Conservation (phyloP, 2,113 vertebrate species). For the Nestor notabilis region DNA sequence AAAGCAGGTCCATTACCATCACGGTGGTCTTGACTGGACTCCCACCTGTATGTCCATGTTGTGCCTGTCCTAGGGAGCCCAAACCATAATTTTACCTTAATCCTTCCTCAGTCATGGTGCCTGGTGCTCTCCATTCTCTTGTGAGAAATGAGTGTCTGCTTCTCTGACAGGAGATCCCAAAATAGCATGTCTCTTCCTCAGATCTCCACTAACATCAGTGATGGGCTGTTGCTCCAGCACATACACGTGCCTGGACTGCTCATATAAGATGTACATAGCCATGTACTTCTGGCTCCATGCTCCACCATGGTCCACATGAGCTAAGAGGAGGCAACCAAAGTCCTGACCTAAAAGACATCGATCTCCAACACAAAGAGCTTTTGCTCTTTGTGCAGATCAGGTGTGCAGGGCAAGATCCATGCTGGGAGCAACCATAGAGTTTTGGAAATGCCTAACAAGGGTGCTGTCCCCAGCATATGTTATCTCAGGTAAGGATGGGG, state of each 20-base stretch:
- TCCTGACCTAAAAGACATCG: neutral
- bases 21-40: neutral
- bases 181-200: neutral
- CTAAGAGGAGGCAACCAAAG: neutral
- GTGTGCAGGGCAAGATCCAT: neutral
- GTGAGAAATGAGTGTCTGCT: neutral
- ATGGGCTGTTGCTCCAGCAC: neutral
- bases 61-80: neutral
- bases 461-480: neutral
- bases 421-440: neutral
- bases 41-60: neutral
- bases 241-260: neutral
- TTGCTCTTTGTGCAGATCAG: neutral
- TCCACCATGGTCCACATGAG: neutral
- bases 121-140: neutral
- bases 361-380: neutral
- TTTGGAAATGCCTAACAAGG: neutral
- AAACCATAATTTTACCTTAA: neutral
- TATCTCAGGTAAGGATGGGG: neutral
- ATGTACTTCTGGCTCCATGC: neutral
- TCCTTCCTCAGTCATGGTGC: neutral
- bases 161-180: neutral
- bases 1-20: neutral
- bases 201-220: neutral
- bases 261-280: neutral